phyloP scores from a whole-genome alignment of 2,797 vertebrate species.

The Microcaecilia unicolor region DNA sequence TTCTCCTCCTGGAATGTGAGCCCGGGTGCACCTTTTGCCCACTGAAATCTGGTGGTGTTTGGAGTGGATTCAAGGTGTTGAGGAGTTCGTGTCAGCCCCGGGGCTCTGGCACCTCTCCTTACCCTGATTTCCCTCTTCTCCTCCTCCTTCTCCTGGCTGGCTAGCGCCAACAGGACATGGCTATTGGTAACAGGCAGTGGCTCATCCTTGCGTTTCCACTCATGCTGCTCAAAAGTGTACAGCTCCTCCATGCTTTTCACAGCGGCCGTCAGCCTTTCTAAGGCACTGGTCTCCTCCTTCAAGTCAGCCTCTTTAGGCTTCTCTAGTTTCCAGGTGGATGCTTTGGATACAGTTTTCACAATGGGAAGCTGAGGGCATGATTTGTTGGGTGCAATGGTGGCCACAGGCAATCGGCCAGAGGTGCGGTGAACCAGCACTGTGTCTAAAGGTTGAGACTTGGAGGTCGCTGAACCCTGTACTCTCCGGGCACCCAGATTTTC shows the following conservation, averaged over 20 bases:
- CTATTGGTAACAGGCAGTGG: conserved; percentile 74
- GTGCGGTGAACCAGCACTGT: conserved; percentile 51
- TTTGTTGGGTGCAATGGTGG: conserved; percentile 57
- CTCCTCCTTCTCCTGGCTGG: conserved; percentile 57
- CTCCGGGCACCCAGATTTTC: no score
- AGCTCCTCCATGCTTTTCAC: conserved; percentile 95
- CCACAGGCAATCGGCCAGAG: conserved; percentile 50
- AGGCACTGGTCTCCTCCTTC: conserved; percentile 61
- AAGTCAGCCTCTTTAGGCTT: conserved; percentile 42
- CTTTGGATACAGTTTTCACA: conserved; percentile 62
- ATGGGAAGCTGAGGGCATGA: conserved; percentile 58
- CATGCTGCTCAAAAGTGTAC: conserved; percentile 82
- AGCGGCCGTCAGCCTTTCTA: conserved; percentile 89
- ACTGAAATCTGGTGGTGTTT: no score
- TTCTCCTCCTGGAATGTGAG: background rate
- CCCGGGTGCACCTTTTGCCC: no score
- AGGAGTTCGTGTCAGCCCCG: no score
- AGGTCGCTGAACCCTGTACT: conserved; percentile 11
- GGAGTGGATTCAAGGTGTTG: no score
- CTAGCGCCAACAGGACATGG: conserved; percentile 79
- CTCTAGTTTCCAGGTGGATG: conserved; percentile 59
- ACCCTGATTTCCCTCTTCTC: no score
- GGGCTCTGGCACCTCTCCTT: no score
- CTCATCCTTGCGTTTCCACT: conserved; percentile 87
- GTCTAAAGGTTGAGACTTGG: conserved; percentile 33